phyloP scores from a whole-genome alignment of 2,888 invertebrate species.

The Pediacus dermestoides region DNA sequence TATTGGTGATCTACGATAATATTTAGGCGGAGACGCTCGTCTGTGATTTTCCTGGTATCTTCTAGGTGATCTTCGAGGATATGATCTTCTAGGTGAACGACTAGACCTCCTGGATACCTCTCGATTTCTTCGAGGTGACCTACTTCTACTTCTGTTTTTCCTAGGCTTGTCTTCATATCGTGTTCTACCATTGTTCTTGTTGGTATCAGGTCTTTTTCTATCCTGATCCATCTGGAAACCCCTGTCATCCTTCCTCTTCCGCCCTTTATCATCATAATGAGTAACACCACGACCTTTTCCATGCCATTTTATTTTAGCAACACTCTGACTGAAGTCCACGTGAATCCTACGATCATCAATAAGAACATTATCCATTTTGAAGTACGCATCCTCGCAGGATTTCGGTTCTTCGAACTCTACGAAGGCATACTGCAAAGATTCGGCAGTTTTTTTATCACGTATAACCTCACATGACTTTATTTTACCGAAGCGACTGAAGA shows the following conservation, averaged over 20 bases:
- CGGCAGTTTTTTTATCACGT: slow-evolving; percentile 84
- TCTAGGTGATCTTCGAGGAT: slow-evolving; percentile 11
- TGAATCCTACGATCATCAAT: slow-evolving; percentile 98
- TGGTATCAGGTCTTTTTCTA: too few relatives aligned
- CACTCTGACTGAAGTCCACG: slow-evolving; percentile 99
- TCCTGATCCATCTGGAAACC: slow-evolving; percentile 7
- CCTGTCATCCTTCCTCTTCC: slow-evolving; percentile 32
- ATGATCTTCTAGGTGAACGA: slow-evolving; percentile 11
- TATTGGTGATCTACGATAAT: slow-evolving; percentile 1
- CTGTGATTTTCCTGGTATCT: too few relatives aligned
- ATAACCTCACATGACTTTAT: slow-evolving; percentile 95
- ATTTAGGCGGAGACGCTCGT: too few relatives aligned
- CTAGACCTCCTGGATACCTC: too few relatives aligned
- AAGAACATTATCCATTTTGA: slow-evolving; percentile 99
- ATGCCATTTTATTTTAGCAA: slow-evolving; percentile 88
- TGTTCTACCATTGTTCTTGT: too few relatives aligned
- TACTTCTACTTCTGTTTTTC: neutral
- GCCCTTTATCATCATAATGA: slow-evolving; percentile 51
- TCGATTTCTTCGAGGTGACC: too few relatives aligned
- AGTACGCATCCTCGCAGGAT: slow-evolving; percentile 95
- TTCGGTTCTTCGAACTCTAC: slow-evolving; percentile 93
- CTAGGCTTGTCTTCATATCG: neutral
- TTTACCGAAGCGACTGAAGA: slow-evolving; percentile 93
- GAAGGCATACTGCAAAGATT: slow-evolving; percentile 98
- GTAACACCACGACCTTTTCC: slow-evolving; percentile 82